Evolutionary conservation across 2,797 vertebrate genomes (phyloP).

Genomic region (Taeniopygia guttata): DNA sequence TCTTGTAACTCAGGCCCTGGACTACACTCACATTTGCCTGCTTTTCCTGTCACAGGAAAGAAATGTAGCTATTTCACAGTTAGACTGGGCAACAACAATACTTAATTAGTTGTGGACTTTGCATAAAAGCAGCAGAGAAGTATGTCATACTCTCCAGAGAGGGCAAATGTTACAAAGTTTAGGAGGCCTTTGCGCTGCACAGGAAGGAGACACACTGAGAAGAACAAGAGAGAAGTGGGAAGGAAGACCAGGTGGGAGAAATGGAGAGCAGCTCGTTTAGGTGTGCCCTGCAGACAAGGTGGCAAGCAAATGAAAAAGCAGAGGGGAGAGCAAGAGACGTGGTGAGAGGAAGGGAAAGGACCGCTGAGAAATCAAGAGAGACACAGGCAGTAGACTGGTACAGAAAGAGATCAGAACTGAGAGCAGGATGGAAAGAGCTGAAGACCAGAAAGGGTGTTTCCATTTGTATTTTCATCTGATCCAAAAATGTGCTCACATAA

Average conservation of each 20-base stretch:
- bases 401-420: neutral
- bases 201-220: neutral
- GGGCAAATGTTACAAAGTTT: neutral
- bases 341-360: neutral
- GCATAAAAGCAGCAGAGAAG: neutral
- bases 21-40: neutral
- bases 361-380: neutral
- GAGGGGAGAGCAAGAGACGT: neutral
- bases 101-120: neutral
- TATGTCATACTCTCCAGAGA: neutral
- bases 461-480: constrained; percentile 50
- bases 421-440: neutral
- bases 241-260: neutral
- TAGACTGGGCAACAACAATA: neutral
- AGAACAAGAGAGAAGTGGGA: neutral
- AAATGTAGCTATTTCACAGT: neutral
- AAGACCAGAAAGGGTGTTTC: constrained; percentile 32
- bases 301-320: neutral
- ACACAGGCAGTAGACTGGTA: neutral
- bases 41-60: neutral
- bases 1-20: neutral
- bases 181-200: neutral
- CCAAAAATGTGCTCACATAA: constrained; percentile 13
- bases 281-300: neutral
- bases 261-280: neutral